Evolutionary conservation across 30 jellyfish, hydroid and myxozoan genomes (phyloP).

Genomic region (Pelagia noctiluca): DNA sequence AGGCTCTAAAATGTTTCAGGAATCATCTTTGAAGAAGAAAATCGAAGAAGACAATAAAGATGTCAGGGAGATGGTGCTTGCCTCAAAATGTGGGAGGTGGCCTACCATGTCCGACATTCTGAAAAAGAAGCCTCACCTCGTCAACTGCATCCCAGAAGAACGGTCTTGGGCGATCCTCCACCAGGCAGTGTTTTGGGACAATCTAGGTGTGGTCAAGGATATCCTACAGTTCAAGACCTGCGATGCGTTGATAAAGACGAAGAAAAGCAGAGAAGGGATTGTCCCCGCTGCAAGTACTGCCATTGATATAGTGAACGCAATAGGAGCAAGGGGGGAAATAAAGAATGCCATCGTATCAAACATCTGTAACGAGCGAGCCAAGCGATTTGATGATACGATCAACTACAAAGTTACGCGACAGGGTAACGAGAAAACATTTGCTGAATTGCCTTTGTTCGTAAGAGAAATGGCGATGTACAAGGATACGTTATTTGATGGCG

Average conservation of each 20-base stretch:
- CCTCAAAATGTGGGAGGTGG: not conserved
- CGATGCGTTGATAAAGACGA: not conserved
- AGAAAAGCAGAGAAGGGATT: not conserved
- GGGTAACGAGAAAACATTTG: not conserved
- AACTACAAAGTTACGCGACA: not conserved
- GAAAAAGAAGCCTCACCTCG: constrained; percentile 8
- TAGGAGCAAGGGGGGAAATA: not conserved
- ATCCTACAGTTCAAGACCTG: constrained; percentile 1
- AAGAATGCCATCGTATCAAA: no score
- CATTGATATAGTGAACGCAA: not conserved
- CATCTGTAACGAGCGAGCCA: not conserved
- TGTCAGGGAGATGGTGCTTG: not conserved
- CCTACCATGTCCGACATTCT: not conserved
- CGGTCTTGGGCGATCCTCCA: constrained; percentile 13
- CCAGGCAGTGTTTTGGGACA: not conserved
- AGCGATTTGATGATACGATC: not conserved
- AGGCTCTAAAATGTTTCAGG: no score
- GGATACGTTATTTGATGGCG: constrained; percentile 8
- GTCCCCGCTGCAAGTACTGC: no score
- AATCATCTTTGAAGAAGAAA: no score
- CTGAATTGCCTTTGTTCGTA: constrained; percentile 5
- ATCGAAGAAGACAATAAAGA: constrained; percentile 22
- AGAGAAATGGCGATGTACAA: not conserved
- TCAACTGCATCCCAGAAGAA: constrained; percentile 23
- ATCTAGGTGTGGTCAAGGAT: not conserved